A percentile compares a stretch with the other conserved stretches of the same genome.
Conservation (phyloP, 2,888 invertebrate species). For the Andrena camellia region DNA sequence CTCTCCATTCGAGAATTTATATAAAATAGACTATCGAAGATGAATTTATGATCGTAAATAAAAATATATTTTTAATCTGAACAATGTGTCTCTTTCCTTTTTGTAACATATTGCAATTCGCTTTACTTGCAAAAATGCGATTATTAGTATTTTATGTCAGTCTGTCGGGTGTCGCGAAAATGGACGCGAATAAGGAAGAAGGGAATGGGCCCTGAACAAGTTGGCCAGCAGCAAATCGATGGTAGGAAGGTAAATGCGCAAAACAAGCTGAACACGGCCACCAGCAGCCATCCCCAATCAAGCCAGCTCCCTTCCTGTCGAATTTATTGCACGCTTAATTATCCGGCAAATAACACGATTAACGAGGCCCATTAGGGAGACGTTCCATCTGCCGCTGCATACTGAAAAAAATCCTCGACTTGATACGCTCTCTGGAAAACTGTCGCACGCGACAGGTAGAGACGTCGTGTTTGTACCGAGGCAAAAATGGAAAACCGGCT, state of each 20-base stretch:
- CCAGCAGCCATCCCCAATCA: slow-evolving; percentile 43
- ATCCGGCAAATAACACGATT: slow-evolving; percentile 77
- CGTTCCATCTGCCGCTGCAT: slow-evolving; percentile 55
- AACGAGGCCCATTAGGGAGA: slow-evolving; percentile 63
- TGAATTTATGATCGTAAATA: no score
- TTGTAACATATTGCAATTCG: no score
- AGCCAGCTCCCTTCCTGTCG: slow-evolving; percentile 28
- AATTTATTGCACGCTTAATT: slow-evolving; percentile 78
- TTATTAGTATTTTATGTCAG: no score
- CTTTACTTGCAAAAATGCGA: no score
- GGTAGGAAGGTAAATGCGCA: slow-evolving; percentile 19
- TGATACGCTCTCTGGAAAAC: slow-evolving; percentile 36
- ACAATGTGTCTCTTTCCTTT: no score
- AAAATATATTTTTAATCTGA: no score
- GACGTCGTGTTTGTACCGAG: slow-evolving; percentile 9
- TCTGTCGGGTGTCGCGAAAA: no score
- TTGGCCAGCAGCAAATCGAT: slow-evolving; percentile 1
- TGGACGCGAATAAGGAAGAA: no score
- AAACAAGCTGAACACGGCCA: slow-evolving; percentile 46
- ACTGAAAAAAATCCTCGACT: slow-evolving; percentile 23
- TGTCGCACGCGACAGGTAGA: slow-evolving; percentile 60
- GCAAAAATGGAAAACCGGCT: slow-evolving; percentile 15
- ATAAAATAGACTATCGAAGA: background rate
- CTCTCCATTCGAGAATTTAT: no score
- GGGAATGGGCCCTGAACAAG: background rate